Conservation (phyloP, 2,113 vertebrate species). For the Chrysemys picta region DNA sequence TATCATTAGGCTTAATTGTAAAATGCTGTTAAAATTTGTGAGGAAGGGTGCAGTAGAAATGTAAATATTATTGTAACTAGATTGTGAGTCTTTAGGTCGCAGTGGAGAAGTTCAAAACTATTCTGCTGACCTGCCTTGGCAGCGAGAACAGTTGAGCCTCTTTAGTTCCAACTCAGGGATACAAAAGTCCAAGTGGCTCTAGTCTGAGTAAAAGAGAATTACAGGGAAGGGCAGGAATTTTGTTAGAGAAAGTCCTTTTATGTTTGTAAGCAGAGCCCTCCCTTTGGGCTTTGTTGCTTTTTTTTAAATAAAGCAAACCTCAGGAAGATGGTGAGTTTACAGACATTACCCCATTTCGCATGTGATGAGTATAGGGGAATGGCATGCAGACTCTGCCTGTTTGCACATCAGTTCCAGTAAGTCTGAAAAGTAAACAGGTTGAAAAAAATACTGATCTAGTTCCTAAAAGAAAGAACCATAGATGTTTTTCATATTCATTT, state of each 20-base stretch:
- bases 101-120: not conserved
- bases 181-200: not conserved
- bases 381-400: not conserved
- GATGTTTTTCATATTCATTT: not conserved
- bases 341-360: constrained; percentile 13
- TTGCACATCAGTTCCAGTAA: not conserved
- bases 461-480: not conserved
- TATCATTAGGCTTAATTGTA: not conserved
- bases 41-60: not conserved
- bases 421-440: not conserved
- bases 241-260: not conserved
- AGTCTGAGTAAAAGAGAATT: not conserved
- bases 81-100: not conserved
- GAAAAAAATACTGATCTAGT: not conserved
- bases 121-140: not conserved
- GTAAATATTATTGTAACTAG: not conserved
- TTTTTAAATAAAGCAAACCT: constrained; percentile 29
- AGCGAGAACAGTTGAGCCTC: not conserved
- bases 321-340: constrained; percentile 10
- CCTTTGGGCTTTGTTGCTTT: constrained; percentile 39
- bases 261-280: not conserved
- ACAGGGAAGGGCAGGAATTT: not conserved
- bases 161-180: not conserved
- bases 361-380: not conserved
- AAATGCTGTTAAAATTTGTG: not conserved